Evolutionary conservation across 1,140 invertebrate species (phyloP).

Genomic region (Dendrolimus punctatus): DNA sequence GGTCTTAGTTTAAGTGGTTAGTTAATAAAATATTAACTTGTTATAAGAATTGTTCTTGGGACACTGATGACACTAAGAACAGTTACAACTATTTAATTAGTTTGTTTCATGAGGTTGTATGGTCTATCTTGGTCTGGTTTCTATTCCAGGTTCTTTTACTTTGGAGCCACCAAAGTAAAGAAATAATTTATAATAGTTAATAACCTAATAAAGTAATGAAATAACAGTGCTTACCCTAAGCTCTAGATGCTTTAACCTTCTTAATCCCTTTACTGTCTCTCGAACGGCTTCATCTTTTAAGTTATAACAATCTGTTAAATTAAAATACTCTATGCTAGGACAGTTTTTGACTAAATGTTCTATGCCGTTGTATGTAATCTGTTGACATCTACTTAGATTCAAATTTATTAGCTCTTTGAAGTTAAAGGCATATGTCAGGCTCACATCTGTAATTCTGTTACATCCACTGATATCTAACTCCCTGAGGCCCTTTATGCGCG

Average conservation of each 20-base stretch:
- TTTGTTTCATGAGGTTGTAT: too few relatives aligned
- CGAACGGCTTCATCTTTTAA: constrained; percentile 77
- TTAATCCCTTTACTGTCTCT: constrained; percentile 72
- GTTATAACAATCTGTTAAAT: constrained; percentile 77
- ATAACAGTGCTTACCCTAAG: constrained; percentile 66
- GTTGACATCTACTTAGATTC: constrained; percentile 78
- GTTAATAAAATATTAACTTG: too few relatives aligned
- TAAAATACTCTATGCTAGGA: constrained; percentile 78
- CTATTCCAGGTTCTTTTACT: too few relatives aligned
- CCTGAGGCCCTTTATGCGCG: constrained; percentile 71
- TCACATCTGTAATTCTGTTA: constrained; percentile 80
- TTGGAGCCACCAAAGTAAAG: too few relatives aligned
- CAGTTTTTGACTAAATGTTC: constrained; percentile 76
- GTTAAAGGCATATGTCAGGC: constrained; percentile 77
- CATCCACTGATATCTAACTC: constrained; percentile 78
- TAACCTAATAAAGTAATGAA: not conserved
- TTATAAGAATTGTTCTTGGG: too few relatives aligned
- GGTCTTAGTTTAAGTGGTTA: too few relatives aligned
- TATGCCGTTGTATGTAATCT: constrained; percentile 78
- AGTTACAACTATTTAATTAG: too few relatives aligned
- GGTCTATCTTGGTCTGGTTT: too few relatives aligned
- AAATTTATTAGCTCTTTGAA: constrained; percentile 76
- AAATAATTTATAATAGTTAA: too few relatives aligned
- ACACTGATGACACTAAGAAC: too few relatives aligned
- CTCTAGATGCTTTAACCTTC: constrained; percentile 75